Conservation (phyloP, 2,113 vertebrate species). For the Bettongia penicillata region DNA sequence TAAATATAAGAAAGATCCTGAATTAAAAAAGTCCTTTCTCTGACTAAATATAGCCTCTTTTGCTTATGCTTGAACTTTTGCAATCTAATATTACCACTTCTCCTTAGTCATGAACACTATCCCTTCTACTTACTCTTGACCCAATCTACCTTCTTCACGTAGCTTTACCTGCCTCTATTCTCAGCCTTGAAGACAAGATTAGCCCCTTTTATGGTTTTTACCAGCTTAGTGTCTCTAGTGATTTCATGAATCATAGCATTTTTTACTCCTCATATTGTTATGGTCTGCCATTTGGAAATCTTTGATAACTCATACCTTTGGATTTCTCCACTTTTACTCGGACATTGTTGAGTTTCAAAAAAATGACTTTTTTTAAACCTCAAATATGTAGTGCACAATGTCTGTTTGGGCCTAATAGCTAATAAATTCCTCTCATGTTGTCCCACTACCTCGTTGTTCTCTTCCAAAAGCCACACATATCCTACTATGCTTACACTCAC, state of each 20-base stretch:
- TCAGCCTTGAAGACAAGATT: not conserved
- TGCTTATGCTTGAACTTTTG: not conserved
- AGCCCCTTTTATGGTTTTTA: not conserved
- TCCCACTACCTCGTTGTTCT: no score
- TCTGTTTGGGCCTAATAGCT: no score
- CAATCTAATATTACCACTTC: not conserved
- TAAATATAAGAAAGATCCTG: not conserved
- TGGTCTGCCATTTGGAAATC: not conserved
- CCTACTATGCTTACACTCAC: not conserved
- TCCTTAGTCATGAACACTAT: not conserved
- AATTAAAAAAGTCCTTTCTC: not conserved
- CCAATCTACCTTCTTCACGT: not conserved
- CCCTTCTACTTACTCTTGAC: not conserved
- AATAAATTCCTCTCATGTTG: no score
- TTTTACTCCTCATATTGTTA: not conserved
- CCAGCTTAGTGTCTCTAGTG: not conserved
- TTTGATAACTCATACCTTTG: not conserved
- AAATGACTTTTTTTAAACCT: not conserved
- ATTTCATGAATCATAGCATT: not conserved
- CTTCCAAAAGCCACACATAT: no score
- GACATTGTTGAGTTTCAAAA: not conserved
- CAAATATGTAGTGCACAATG: no score
- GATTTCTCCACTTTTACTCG: not conserved
- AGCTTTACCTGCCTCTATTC: not conserved
- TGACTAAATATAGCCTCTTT: not conserved